phyloP scores from a whole-genome alignment of 2,888 invertebrate genomes.

The Neoitamus cyanurus region DNA sequence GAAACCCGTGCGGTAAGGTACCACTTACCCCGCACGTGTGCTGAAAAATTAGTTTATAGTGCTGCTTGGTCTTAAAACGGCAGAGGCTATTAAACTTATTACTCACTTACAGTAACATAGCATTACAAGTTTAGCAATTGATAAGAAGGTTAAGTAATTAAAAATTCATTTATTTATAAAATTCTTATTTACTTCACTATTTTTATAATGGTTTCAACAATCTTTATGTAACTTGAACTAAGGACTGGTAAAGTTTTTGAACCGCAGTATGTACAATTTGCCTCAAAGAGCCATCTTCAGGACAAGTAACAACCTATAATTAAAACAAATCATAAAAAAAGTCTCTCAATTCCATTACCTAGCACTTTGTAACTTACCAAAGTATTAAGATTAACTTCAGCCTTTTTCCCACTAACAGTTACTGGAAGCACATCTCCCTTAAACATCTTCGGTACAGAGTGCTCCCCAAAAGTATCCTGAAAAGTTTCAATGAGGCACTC shows the following conservation, averaged over 20 bases:
- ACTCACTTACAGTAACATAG: too few species aligned
- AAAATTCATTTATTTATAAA: background rate
- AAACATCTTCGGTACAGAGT: constrained; percentile 92
- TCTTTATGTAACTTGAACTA: constrained; percentile 68
- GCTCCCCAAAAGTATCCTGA: constrained; percentile 95
- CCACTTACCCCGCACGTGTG: too few species aligned
- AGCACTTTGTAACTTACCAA: constrained; percentile 64
- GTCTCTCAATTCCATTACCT: background rate
- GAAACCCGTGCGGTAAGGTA: too few species aligned
- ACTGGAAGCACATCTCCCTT: constrained; percentile 90
- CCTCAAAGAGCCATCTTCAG: constrained; percentile 82
- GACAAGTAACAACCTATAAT: constrained; percentile 77
- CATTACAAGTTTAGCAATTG: background rate
- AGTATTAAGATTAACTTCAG: constrained; percentile 84
- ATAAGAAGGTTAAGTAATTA: background rate
- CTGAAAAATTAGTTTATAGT: too few species aligned
- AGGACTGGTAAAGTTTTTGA: constrained; percentile 83
- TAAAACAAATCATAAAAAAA: background rate
- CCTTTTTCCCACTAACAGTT: constrained; percentile 84
- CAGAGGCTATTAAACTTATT: too few species aligned
- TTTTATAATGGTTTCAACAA: background rate
- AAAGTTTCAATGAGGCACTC: constrained; percentile 69
- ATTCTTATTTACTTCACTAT: background rate
- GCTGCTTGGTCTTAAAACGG: too few species aligned
- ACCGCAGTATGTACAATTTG: constrained; percentile 89